Base-by-base conservation (phyloP, 2,888 invertebrate genomes). In the Phaedon cochleariae region DNA sequence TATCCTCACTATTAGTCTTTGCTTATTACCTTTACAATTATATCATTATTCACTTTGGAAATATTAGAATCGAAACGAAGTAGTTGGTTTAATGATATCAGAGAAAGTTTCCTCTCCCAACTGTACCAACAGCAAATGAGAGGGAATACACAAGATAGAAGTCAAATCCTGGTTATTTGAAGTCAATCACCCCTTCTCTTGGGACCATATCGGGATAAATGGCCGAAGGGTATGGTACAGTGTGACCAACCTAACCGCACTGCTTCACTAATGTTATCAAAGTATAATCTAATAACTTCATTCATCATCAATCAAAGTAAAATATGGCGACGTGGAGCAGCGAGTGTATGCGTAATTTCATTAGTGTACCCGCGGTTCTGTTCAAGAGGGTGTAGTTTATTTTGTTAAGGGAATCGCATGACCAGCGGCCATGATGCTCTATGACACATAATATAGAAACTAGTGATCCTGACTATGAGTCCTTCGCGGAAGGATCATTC, bases 221-320 rank as follows among this genome's bases (percentile, higher is more conserved):
- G 51, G 54, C 53, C 54, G 31, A 41, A 41, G 41, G 41, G 41
- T 52, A 22, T 60, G 52, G 60, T 61, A 61, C 54, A 65, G 63
- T 61, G 57, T 52, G 69, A 57, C 57, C 60, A 10, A 55, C 57
- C 29, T n/a, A 62, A 67, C 66, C 66, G 49, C 65, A 59, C 67
- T 49, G 58, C 67, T 54, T 60, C 62, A 61, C 62, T 64, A 68
- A 68, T 63, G 63, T 60, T 60, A 67, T 69, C 67, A 69, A 60
- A 59, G 60, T 45, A 62, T 67, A 69, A 69, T 69, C 65, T 69
- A 69, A 69, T 69, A 67, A 67, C 61, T 69, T 67, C 57, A 64
- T 67, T 67, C 69, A 48, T 54, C 67, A 67, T 69, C 67, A 69
- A 69, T 69, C 66, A 67, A 63, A 67, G 64, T 67, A 69, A 69